Evolutionary conservation across 2,797 vertebrate genomes (phyloP), one percentile per base, ranked within the genome.

Genomic region (Pseudotriccus pelzelni): DNA sequence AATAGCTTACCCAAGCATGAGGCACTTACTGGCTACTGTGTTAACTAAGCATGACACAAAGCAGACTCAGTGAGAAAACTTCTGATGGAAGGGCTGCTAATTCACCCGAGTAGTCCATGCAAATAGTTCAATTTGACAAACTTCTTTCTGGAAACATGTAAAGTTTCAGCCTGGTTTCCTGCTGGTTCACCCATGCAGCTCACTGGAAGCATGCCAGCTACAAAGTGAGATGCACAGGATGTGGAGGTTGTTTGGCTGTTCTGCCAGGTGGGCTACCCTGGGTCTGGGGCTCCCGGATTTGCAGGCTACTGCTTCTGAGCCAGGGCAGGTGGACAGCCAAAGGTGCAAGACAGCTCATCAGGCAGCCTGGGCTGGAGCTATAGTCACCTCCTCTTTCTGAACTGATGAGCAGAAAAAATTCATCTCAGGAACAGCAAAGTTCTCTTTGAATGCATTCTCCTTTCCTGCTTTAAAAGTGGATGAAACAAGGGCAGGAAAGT

Each of bases 391-490:
- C 59, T 47, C 64, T 90, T 94, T 94, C 66, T 68, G 77, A 83
- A 47, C 36, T 78, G 73, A 91, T 91, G 59, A 78, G 77, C 67
- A 82, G 91, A 93, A 82, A 84, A 84, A 94, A 94, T 86, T 84
- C 14, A 47, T 73, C 34, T 79, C 14, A 4, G 69, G 72, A 94
- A 52, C 1, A 3, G 36, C 28, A 63, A 90, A 79, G 44, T 67
- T 76, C 21, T 89, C 67, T 67, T 52, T 76, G 36, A 93, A 73
- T 37, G 7, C 0, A 0, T 74, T 91, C 28, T 83, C 36, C 50
- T 84, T 56, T 89, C 21, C 43, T 75, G 47, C 32, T 84, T 89
- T 82, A 49, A 52, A 55, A 73, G 24, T 30, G 17, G 25, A 30
- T 73, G 19, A 62, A 76, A 24, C 36, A 79, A 94, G 81, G 83